Conservation (phyloP, 2,888 invertebrate genomes). For the Ophioninae sp. region DNA sequence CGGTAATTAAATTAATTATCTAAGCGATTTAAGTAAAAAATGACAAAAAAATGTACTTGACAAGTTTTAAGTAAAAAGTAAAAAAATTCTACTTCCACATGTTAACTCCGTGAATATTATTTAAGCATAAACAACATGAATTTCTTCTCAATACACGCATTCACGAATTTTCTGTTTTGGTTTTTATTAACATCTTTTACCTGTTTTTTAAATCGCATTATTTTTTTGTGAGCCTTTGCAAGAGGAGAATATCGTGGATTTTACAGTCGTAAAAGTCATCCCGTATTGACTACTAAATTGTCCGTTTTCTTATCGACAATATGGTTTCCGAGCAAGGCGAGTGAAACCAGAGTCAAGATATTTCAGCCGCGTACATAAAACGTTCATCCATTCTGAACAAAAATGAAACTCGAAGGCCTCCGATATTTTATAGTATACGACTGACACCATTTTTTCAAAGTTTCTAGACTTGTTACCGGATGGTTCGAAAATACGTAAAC, state of each 20-base stretch:
- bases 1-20: too few relatives aligned
- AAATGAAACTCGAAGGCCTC: slow-evolving; percentile 7
- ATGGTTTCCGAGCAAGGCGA: slow-evolving; percentile 31
- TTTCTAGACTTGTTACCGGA: slow-evolving; percentile 47
- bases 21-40: too few relatives aligned
- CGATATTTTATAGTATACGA: slow-evolving; percentile 32
- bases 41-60: too few relatives aligned
- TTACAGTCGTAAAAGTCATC: slow-evolving; percentile 63
- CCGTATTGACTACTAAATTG: slow-evolving; percentile 58
- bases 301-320: slow-evolving; percentile 50
- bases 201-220: neutral
- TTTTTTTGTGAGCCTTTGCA: neutral
- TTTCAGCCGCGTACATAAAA: neutral
- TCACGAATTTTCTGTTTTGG: neutral
- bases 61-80: too few relatives aligned
- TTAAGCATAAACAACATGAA: neutral
- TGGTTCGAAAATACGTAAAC: slow-evolving; percentile 35
- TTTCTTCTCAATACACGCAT: neutral
- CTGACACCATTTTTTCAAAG: slow-evolving; percentile 56
- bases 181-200: neutral
- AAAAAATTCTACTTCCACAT: too few relatives aligned
- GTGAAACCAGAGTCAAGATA: slow-evolving; percentile 9
- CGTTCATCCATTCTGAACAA: neutral
- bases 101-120: too few relatives aligned
- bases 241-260: slow-evolving; percentile 42